Conservation (phyloP, 2,888 invertebrate genomes). For the Zhuqinia jingwanae region DNA sequence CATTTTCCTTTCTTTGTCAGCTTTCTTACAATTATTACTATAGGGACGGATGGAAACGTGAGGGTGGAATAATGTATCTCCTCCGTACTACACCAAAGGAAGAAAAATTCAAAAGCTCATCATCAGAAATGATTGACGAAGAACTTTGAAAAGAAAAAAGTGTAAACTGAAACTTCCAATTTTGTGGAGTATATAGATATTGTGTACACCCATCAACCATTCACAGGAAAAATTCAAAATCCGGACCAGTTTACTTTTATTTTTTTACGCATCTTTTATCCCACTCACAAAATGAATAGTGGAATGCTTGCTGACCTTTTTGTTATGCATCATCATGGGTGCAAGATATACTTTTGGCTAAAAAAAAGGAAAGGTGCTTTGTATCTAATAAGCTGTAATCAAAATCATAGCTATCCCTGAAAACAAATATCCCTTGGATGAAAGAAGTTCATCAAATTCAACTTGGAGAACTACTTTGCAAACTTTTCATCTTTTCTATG, state of each 20-base stretch:
- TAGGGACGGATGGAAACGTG: not conserved
- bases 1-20: not conserved
- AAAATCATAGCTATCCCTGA: not conserved
- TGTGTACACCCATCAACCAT: not conserved
- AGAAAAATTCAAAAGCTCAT: not conserved
- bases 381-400: slow-evolving; percentile 19
- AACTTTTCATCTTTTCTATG: not conserved
- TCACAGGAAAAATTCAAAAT: not conserved
- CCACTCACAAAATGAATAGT: too few relatives aligned
- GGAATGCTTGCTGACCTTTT: too few relatives aligned
- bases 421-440: too few relatives aligned
- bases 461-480: slow-evolving; percentile 1
- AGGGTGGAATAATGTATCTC: not conserved
- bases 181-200: not conserved
- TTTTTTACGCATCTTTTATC: not conserved
- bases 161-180: slow-evolving; percentile 54
- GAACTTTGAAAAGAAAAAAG: not conserved
- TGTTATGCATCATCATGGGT: too few relatives aligned
- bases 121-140: not conserved
- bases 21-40: too few relatives aligned
- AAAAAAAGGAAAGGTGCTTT: not conserved
- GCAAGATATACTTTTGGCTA: not conserved
- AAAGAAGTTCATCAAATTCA: too few relatives aligned
- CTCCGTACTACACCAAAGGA: not conserved
- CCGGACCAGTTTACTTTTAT: not conserved